Base-by-base conservation (phyloP, 1,140 invertebrate genomes). In the Yoshiicerus persimilis region DNA sequence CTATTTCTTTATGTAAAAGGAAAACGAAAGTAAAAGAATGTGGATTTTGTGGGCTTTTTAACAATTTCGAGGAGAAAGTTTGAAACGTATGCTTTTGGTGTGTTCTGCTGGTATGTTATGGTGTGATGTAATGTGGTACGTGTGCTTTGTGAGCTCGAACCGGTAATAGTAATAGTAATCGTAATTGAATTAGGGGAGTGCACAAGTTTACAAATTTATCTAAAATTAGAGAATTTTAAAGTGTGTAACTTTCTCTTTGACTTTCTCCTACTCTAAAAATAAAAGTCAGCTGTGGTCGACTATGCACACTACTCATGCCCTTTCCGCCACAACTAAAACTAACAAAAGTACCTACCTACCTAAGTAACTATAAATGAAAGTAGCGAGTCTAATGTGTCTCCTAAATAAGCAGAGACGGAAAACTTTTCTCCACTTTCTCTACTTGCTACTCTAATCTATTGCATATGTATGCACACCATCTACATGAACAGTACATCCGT, bases 201-300 rank as follows among this genome's bases (percentile, higher is more conserved):
- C 32, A 38, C 34, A 32, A 80, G 16, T 80, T 80, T 80, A n/a
- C 8, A 38, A 32, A 80, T 80, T 80, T 80, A 80, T 80, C 75
- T 80, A 80, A 80, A 80, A 80, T 80, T 80, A 80, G 34, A n/a
- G 20, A 38, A 80, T 80, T 80, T 80, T 80, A n/a, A 80, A 36
- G 30, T n/a, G 75, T 4, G 34, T 34, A 80, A 80, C 75, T 80
- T 80, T 80, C 25, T 36, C 32, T 36, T 56, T 56, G 47, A 56
- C 20, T 56, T 56, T 34, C 70, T 75, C 32, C 13, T n/a, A 75
- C 20, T 36, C 75, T 80, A 80, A 80, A 80, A 80, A 80, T 80
- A 80, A 80, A 36, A 80, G 34, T 70, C 66, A 80, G 75, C 32
- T 80, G 34, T 38, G 75, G 70, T 36, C 30, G n/a, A 9, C 5